Evolutionary conservation across 2,888 invertebrate genomes (phyloP), one percentile per base, ranked within the genome.

Genomic region (Pandemis heparana): DNA sequence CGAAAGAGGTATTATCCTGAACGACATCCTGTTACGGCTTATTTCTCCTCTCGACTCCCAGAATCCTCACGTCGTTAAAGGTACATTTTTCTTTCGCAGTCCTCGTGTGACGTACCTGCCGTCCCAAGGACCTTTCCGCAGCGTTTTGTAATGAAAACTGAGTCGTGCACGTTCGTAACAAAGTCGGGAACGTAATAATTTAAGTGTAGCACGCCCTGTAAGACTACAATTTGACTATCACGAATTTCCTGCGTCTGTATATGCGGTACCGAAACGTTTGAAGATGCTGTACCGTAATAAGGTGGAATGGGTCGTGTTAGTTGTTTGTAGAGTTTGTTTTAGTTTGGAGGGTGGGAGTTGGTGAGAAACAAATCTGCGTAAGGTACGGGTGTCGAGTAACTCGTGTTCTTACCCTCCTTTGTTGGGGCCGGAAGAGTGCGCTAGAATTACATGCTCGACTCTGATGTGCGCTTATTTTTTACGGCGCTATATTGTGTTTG

Each of bases 171-270:
- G 81, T 78, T 82, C 80, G 92, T 83, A 89, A 90, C 89, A 94
- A 89, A 94, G 94, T 91, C 90, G 90, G 85, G 85, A 93, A 90
- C 92, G 89, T 91, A 88, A 92, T 93, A 92, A 94, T 91, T 91
- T 91, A 88, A 91, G 88, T 85, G 86, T 86, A 89, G 88, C 89
- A 88, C 89, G 88, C 92, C 87, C 89, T 85, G 92, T 92, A 93
- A 93, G 93, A 92, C 93, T 94, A 93, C 93, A 94, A 94, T 94
- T 94, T 94, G 94, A 94, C 94, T 94, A 94, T 94, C 94, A 93
- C 90, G 92, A 92, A 94, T 93, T 94, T 93, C 92, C 92, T 90
- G 89, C 89, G 86, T 87, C 80, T 79, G 80, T 85, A 79, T 82
- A 80, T 85, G 79, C 83, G 85, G 85, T 80, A 86, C 78, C 81